These are phyloP conservation scores for Gymnogyps californianus DNA, from an alignment of 2,113 vertebrate species.

Conservation along the genomic window DNA sequence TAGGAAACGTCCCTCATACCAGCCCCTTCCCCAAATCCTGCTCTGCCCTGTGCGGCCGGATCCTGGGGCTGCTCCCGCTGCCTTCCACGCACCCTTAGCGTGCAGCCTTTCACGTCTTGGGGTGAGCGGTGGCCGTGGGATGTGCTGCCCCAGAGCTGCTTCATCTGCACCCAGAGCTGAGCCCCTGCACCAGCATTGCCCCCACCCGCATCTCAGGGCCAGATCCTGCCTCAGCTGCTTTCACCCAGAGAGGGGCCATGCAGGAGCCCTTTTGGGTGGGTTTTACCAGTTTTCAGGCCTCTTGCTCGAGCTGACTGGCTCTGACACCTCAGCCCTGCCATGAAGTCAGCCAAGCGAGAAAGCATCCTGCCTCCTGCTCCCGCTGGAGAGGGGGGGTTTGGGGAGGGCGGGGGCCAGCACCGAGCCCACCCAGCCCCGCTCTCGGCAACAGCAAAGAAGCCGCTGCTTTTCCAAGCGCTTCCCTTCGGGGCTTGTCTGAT, in stretches of 20 bases:
- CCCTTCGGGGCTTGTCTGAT: conserved; percentile 59
- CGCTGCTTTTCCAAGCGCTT: neutral
- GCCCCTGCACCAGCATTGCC: neutral
- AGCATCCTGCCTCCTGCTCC: neutral
- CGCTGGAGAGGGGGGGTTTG: accelerated
- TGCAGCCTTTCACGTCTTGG: neutral
- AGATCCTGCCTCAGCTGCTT: neutral
- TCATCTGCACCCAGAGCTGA: neutral
- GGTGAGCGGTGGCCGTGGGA: neutral
- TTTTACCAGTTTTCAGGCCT: neutral
- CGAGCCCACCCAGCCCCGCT: neutral
- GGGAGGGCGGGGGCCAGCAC: neutral
- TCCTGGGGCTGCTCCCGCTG: neutral
- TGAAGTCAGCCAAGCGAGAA: neutral
- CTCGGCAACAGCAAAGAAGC: neutral
- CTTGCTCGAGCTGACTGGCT: neutral
- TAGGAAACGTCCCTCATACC: neutral
- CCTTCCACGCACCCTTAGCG: accelerated
- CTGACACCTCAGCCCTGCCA: neutral
- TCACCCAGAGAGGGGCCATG: neutral
- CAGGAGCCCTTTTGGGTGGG: neutral
- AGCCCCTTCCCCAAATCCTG: neutral
- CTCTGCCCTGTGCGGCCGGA: neutral
- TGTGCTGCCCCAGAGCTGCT: neutral
- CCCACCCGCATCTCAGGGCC: accelerated